Conservation (phyloP, 2,113 vertebrate species). For the Ictidomys tridecemlineatus region DNA sequence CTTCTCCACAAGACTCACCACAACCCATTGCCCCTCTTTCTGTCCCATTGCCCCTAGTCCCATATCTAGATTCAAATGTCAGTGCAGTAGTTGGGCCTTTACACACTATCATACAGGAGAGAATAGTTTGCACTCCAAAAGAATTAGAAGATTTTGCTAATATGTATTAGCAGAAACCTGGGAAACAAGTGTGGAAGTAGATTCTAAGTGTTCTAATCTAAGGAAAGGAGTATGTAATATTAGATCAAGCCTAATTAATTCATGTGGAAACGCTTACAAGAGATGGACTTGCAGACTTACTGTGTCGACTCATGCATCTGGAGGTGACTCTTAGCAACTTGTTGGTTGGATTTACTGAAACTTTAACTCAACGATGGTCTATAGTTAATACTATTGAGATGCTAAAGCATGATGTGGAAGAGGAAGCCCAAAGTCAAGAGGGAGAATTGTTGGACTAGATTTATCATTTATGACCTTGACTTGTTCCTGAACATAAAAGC, state of each 20-base stretch:
- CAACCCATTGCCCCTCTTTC: background rate
- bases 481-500: background rate
- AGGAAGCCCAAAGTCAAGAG: background rate
- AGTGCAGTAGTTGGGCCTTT: background rate
- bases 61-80: background rate
- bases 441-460: background rate
- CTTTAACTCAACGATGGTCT: background rate
- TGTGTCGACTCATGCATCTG: background rate
- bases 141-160: background rate
- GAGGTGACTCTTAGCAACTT: background rate
- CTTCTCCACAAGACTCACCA: background rate
- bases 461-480: background rate
- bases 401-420: background rate
- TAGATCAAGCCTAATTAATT: background rate
- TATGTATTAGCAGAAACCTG: background rate
- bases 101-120: background rate
- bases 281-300: background rate
- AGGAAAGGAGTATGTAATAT: too few relatives aligned
- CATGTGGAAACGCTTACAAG: background rate
- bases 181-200: background rate
- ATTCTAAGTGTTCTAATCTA: background rate
- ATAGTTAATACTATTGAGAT: background rate
- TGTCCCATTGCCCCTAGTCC: background rate
- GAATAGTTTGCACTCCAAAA: background rate
- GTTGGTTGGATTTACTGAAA: background rate